Evolutionary conservation across 2,797 vertebrate species (phyloP).

Genomic region (Pelobates cultripes): DNA sequence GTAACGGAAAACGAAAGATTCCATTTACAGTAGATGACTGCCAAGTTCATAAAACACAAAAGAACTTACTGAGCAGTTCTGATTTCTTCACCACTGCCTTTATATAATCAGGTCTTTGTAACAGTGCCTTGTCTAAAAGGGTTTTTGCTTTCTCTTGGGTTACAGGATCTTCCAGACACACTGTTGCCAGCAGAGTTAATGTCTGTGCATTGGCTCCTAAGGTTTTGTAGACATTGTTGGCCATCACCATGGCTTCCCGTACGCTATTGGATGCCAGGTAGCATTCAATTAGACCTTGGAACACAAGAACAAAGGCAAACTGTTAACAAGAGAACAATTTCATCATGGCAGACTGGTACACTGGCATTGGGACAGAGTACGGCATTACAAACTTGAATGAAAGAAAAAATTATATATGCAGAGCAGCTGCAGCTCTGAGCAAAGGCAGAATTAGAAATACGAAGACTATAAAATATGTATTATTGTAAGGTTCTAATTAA

Average conservation of each 20-base stretch:
- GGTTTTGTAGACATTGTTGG: constrained; percentile 98
- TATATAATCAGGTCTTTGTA: constrained; percentile 94
- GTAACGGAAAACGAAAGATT: background rate
- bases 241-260: constrained; percentile 98
- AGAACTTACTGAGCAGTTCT: constrained; percentile 89
- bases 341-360: background rate
- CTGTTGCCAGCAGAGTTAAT: constrained; percentile 92
- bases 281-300: constrained; percentile 92
- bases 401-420: constrained; percentile 15
- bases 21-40: background rate
- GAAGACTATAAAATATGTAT: background rate
- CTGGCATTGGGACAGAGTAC: background rate
- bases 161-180: constrained; percentile 95
- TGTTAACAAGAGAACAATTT: background rate
- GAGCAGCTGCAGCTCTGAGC: background rate
- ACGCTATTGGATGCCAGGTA: constrained; percentile 96
- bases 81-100: constrained; percentile 98
- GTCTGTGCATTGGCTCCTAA: constrained; percentile 95
- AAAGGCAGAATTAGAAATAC: background rate
- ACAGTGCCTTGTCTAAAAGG: constrained; percentile 92
- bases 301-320: constrained; percentile 19
- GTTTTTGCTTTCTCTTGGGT: constrained; percentile 97
- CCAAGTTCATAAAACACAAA: background rate
- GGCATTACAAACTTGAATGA: constrained; percentile 8
- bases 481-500: no score